A percentile compares a stretch with the other conserved stretches of the same genome.
These are phyloP conservation scores for Fistularia tabacaria DNA, from an alignment of 2,797 vertebrate species.

Conservation along the genomic window DNA sequence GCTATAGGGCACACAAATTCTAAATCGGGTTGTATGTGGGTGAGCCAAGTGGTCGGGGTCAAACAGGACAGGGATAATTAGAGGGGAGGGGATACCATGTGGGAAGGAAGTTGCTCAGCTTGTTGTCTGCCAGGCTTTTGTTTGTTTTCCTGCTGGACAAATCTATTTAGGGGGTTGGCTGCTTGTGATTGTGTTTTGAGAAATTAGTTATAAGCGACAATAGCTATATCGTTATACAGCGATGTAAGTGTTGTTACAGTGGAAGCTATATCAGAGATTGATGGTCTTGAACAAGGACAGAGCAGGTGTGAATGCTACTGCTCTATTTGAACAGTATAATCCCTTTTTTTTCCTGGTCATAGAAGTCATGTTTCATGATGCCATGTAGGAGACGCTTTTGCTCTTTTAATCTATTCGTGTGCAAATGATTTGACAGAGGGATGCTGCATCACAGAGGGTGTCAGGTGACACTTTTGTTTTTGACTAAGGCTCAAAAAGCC, in stretches of 20 bases:
- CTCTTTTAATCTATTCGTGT: constrained; percentile 7
- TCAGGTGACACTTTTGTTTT: constrained; percentile 10
- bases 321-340: constrained; percentile 5
- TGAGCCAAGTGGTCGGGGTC: constrained; percentile 47
- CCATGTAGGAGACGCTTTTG: not conserved
- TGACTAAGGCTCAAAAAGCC: constrained; percentile 16
- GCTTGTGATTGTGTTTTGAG: constrained; percentile 36
- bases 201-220: constrained; percentile 42
- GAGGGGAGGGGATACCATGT: constrained; percentile 52
- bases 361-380: constrained; percentile 1
- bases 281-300: not conserved
- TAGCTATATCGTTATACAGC: constrained; percentile 31
- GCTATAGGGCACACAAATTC: constrained; percentile 19
- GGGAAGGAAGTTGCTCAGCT: constrained; percentile 66
- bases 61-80: constrained; percentile 62
- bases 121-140: constrained; percentile 66
- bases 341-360: not conserved
- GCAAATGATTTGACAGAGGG: not conserved
- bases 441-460: constrained; percentile 4
- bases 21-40: constrained; percentile 20
- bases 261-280: constrained; percentile 33
- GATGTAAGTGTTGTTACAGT: constrained; percentile 26
- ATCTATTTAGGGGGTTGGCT: constrained; percentile 57
- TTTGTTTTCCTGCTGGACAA: constrained; percentile 67
- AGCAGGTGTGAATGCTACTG: too few relatives aligned